Evolutionary conservation across 2,888 invertebrate species (phyloP).

Genomic region (Theretra japonica): DNA sequence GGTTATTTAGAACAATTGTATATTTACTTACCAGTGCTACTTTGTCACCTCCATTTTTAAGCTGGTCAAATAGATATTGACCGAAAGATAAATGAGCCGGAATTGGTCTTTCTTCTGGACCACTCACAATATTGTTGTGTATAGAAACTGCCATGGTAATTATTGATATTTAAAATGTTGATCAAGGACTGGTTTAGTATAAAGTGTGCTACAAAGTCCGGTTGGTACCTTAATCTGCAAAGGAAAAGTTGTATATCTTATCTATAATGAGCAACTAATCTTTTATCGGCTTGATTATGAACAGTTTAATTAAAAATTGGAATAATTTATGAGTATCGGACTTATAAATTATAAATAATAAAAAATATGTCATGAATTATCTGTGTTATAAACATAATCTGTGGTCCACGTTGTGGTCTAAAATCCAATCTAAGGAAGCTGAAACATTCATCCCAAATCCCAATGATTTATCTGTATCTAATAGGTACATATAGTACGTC

Average conservation of each 20-base stretch:
- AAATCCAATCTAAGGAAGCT: no score
- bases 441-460: no score
- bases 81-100: constrained; percentile 82
- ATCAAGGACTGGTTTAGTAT: not conserved
- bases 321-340: no score
- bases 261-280: not conserved
- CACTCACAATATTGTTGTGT: constrained; percentile 71
- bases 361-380: no score
- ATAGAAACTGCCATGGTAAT: constrained; percentile 58
- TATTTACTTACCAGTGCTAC: constrained; percentile 73
- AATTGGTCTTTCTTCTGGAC: constrained; percentile 72
- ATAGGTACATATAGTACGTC: no score
- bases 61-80: constrained; percentile 80
- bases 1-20: no score
- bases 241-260: not conserved
- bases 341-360: no score
- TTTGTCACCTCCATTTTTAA: constrained; percentile 78
- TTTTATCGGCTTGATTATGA: not conserved
- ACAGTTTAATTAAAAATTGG: not conserved
- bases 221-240: not conserved
- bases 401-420: no score
- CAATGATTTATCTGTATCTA: no score
- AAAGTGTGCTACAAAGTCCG: not conserved
- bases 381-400: no score
- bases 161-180: constrained; percentile 38